Evolutionary conservation across 2,113 vertebrate species (phyloP), one percentile per base, ranked within the genome.

Genomic region (Rutilus rutilus): DNA sequence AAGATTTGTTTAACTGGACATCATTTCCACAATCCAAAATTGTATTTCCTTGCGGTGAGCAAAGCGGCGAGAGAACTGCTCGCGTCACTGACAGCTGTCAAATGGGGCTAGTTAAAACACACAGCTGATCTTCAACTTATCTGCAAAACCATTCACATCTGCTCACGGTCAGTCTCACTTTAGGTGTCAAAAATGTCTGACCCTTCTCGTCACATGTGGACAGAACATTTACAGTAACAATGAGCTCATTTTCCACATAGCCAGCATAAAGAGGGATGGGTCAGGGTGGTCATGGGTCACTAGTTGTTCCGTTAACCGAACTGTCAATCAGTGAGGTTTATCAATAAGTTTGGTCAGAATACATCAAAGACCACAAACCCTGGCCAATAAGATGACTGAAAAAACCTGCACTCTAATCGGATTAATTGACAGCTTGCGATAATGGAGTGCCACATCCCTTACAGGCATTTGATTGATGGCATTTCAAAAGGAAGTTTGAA

Each of bases 231-330:
- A 78, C 71, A 59, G 75, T 60, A 79, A 87, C 73, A 23, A 36
- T 87, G 86, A 89, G 81, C 86, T 89, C 84, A 88, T 88, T 88
- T 89, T 86, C 85, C 84, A 88, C 62, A 86, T 65, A 75, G 54
- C 54, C 78, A 80, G 57, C 47, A 71, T 78, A 27, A 36, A 69
- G 64, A 23, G 15, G 4, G 74, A 74, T 74, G 71, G 42, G 42
- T 74, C 39, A 25, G 71, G 6, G 12, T 47, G 39, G 71, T 47
- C 71, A 25, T 33, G 33, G 33, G 33, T 33, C 33, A 47, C 71
- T 27, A 47, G 71, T 7, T 47, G 39, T 74, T 74, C 71, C 11
- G 5, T 25, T 74, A 74, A 47, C 69, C 0, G 14, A 54, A 17
- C 1, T 54, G 25, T 76, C 47, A 52, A 9, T 75, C 14, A 9